phyloP scores from a whole-genome alignment of 23 tunicate species.

The Botrylloides violaceus region DNA sequence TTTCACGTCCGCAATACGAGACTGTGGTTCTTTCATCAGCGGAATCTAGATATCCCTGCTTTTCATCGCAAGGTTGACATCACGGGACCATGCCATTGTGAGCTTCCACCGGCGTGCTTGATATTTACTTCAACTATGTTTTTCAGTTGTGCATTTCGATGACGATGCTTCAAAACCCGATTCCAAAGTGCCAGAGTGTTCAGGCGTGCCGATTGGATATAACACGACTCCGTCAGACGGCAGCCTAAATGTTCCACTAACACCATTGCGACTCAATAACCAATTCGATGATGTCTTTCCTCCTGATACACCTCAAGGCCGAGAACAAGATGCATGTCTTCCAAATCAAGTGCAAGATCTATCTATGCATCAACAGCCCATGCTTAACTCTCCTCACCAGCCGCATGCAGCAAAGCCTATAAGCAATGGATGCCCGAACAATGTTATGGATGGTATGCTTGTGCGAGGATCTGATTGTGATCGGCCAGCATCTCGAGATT shows the following conservation, averaged over 20 bases:
- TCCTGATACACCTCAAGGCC: conserved; percentile 7
- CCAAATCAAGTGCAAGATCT: not conserved
- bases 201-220: not conserved
- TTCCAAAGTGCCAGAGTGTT: conserved; percentile 79
- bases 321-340: not conserved
- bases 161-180: conserved; percentile 54
- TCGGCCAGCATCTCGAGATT: conserved; percentile 15
- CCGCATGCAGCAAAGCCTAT: not conserved
- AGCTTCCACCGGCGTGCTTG: too few relatives aligned
- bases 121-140: too few relatives aligned
- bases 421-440: not conserved
- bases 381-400: not conserved
- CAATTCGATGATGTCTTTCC: conserved; percentile 15
- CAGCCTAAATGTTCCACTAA: conserved; percentile 2
- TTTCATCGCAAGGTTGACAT: too few relatives aligned
- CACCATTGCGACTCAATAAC: conserved; percentile 1
- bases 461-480: conserved; percentile 2
- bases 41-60: too few relatives aligned
- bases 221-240: conserved; percentile 9
- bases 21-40: too few relatives aligned
- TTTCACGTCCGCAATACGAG: too few relatives aligned
- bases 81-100: too few relatives aligned
- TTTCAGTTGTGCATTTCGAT: conserved; percentile 65
- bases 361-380: not conserved
- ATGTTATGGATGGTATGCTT: not conserved